Percentiles rank a stretch among this genome's conserved stretches.
Evolutionary conservation across 1,140 invertebrate genomes (phyloP).

Genomic region (Nomia melanderi): DNA sequence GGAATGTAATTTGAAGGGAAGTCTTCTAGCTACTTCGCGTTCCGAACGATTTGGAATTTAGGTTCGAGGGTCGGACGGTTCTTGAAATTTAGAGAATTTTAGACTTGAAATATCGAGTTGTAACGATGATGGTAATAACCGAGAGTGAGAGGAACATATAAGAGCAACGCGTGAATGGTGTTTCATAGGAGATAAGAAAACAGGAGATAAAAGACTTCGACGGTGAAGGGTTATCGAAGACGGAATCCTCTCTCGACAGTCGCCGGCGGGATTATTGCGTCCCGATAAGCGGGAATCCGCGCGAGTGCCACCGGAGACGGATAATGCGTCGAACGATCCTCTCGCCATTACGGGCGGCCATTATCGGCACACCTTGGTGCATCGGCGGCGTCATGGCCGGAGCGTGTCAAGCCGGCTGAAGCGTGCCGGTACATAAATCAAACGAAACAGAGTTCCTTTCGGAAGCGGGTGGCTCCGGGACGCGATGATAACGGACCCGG

Average conservation of each 20-base stretch:
- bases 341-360: slow-evolving; percentile 33
- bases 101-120: too few relatives aligned
- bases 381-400: slow-evolving; percentile 27
- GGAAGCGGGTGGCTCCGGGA: neutral
- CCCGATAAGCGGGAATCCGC: neutral
- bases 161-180: too few relatives aligned
- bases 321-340: slow-evolving; percentile 40
- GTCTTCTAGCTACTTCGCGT: too few relatives aligned
- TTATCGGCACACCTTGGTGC: slow-evolving; percentile 47
- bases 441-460: slow-evolving; percentile 46
- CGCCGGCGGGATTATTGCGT: slow-evolving; percentile 11
- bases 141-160: too few relatives aligned
- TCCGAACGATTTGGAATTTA: too few relatives aligned
- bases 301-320: neutral
- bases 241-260: neutral
- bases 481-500: slow-evolving; percentile 45
- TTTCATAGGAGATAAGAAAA: too few relatives aligned
- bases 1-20: too few relatives aligned
- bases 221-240: neutral
- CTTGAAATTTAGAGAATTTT: too few relatives aligned
- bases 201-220: too few relatives aligned
- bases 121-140: too few relatives aligned
- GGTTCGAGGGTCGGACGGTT: too few relatives aligned
- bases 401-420: slow-evolving; percentile 1
- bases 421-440: slow-evolving; percentile 57